Conservation (phyloP, 2,888 invertebrate genomes). For the Apeira syringaria region DNA sequence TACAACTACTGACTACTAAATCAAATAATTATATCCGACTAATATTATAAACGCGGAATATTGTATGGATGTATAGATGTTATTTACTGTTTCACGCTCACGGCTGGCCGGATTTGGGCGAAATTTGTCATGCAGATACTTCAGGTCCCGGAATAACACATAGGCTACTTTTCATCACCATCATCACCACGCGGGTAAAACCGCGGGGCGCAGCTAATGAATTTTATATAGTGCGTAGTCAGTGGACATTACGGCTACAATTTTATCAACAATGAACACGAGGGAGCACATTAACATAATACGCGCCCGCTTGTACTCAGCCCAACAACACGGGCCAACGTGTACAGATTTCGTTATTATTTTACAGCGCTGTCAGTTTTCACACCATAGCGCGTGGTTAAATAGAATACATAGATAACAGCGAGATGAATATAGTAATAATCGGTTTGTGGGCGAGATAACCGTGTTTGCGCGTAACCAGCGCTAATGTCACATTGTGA, state of each 20-base stretch:
- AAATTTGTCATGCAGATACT: too few relatives aligned
- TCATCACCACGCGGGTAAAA: too few relatives aligned
- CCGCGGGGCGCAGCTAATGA: constrained; percentile 33
- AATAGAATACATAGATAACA: constrained; percentile 59
- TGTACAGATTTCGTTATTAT: constrained; percentile 71
- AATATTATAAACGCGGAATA: too few relatives aligned
- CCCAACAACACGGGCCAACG: constrained; percentile 42
- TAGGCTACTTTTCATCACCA: too few relatives aligned
- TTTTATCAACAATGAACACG: constrained; percentile 69
- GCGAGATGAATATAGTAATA: constrained; percentile 53
- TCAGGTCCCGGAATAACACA: too few relatives aligned
- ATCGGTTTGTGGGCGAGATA: constrained; percentile 45
- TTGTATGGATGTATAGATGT: too few relatives aligned
- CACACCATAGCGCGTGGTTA: constrained; percentile 52
- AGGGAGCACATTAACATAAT: constrained; percentile 73
- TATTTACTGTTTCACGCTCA: too few relatives aligned
- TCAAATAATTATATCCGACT: too few relatives aligned
- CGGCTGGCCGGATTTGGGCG: too few relatives aligned
- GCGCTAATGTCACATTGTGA: constrained; percentile 32
- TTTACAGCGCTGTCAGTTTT: constrained; percentile 59
- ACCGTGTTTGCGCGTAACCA: constrained; percentile 38
- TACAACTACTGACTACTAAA: too few relatives aligned
- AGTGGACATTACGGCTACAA: constrained; percentile 48
- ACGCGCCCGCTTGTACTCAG: constrained; percentile 54
- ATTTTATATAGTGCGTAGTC: constrained; percentile 22